Evolutionary conservation across 2,888 invertebrate genomes (phyloP).

Genomic region (Xanthorhoe designata): DNA sequence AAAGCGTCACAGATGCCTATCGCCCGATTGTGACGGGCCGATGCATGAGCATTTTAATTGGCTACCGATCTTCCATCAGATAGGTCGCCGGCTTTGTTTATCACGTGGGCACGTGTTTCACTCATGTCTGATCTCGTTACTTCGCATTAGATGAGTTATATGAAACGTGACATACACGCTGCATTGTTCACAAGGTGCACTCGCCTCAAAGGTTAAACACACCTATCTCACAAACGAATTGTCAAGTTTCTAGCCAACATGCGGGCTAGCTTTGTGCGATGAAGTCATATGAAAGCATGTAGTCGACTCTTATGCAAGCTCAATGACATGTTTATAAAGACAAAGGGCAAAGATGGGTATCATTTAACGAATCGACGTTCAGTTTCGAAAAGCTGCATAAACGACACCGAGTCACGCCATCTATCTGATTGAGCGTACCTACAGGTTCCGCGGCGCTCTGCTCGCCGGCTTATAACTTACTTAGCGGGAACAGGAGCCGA

Average conservation of each 20-base stretch:
- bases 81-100: constrained; percentile 76
- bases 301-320: constrained; percentile 64
- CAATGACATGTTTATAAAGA: constrained; percentile 83
- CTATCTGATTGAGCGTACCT: constrained; percentile 76
- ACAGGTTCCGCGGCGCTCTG: constrained; percentile 78
- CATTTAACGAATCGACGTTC: constrained; percentile 83
- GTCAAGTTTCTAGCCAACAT: constrained; percentile 63
- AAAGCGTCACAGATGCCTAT: constrained; percentile 74
- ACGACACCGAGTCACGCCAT: constrained; percentile 84
- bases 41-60: constrained; percentile 86
- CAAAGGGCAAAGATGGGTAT: constrained; percentile 81
- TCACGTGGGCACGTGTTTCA: constrained; percentile 75
- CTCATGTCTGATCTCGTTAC: constrained; percentile 59
- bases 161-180: constrained; percentile 37
- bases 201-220: constrained; percentile 54
- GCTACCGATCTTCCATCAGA: constrained; percentile 76
- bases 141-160: constrained; percentile 39
- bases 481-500: constrained; percentile 80
- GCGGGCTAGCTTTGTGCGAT: constrained; percentile 67
- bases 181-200: constrained; percentile 28
- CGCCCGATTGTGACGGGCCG: constrained; percentile 79
- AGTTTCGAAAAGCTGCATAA: constrained; percentile 76
- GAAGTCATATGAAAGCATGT: constrained; percentile 63
- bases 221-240: constrained; percentile 54
- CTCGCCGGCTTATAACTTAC: constrained; percentile 83